Evolutionary conservation across 2,113 vertebrate genomes (phyloP).

Genomic region (Corydoras sp.): DNA sequence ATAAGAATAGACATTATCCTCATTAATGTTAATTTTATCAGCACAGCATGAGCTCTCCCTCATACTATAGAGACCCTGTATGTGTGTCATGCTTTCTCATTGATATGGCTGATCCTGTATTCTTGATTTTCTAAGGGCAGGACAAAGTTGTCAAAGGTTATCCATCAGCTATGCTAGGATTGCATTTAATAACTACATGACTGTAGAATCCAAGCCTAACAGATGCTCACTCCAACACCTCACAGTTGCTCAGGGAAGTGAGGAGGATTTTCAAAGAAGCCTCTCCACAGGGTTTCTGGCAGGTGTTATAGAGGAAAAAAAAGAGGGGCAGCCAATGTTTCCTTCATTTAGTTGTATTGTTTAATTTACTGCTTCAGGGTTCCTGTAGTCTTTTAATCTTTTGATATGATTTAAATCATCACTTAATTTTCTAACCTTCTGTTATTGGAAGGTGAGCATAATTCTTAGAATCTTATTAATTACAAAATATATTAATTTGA

Average conservation of each 20-base stretch:
- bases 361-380: constrained; percentile 22
- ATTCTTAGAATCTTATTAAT: constrained; percentile 18
- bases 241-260: constrained; percentile 24
- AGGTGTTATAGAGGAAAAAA: constrained; percentile 1
- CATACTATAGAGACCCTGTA: not conserved
- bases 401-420: constrained; percentile 12
- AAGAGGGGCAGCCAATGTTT: constrained; percentile 11
- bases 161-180: constrained; percentile 26
- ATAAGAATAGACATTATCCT: constrained; percentile 6
- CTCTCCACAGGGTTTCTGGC: constrained; percentile 28
- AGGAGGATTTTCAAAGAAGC: constrained; percentile 34
- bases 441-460: constrained; percentile 7
- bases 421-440: constrained; percentile 7
- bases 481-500: constrained; percentile 13
- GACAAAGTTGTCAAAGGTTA: constrained; percentile 19
- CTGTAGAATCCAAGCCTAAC: constrained; percentile 29
- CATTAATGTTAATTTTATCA: not conserved
- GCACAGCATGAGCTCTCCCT: constrained; percentile 24
- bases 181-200: constrained; percentile 32
- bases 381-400: constrained; percentile 17
- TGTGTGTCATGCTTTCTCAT: constrained; percentile 21
- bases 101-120: constrained; percentile 29
- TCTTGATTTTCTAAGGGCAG: constrained; percentile 17
- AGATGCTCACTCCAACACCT: constrained; percentile 33
- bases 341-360: constrained; percentile 21